Base-by-base conservation (phyloP, 2,113 vertebrate species). In the Meriones unguiculatus region DNA sequence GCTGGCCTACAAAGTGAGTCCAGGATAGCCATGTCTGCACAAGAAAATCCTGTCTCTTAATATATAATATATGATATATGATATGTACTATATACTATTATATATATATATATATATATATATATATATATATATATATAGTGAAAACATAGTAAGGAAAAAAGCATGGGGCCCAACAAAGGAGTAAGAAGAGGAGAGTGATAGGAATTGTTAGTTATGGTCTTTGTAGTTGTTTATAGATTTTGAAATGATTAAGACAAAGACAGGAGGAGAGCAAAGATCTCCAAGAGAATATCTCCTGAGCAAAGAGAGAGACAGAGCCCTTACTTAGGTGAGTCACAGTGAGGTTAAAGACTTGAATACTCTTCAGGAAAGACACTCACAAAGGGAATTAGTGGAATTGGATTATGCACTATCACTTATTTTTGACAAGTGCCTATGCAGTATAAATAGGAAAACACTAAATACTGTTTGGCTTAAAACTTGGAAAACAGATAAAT, bases 401-500 rank as follows among this genome's bases (percentile, higher is more conserved):
- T 50, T 82, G 65, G 20, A 75, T 67, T 35, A 78, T 87, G 54
- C 1, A 14, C 35, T 11, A 25, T 73, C 18, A 28, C 3, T 90
- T 30, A 86, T 17, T 9, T n/a, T 8, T 86, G 30, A 80, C 13
- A 18, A 85, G 64, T 54, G 38, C 7, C 28, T 59, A 38, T 38
- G 59, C 25, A 15, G 8, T 78, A 11, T 11, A 22, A 82, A 87
- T 67, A 24, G 25, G 52, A 94, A 72, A 85, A 32, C 2, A 10
- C 2, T 87, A 81, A 65, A 77, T 73, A 35, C 0, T 18, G 18
- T 92, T 41, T 38, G 54, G 28, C 32, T 92, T 87, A 69, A 72
- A 95, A 69, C 20, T 35, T 90, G 24, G 64, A 57, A 41, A 82
- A n/a, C 38, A 89, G 70, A 76, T 70, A 77, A 62, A 96, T 75